A percentile compares a stretch with the other conserved stretches of the same genome.
Conservation (phyloP, 2,113 vertebrate genomes). For the Osmerus eperlanus region DNA sequence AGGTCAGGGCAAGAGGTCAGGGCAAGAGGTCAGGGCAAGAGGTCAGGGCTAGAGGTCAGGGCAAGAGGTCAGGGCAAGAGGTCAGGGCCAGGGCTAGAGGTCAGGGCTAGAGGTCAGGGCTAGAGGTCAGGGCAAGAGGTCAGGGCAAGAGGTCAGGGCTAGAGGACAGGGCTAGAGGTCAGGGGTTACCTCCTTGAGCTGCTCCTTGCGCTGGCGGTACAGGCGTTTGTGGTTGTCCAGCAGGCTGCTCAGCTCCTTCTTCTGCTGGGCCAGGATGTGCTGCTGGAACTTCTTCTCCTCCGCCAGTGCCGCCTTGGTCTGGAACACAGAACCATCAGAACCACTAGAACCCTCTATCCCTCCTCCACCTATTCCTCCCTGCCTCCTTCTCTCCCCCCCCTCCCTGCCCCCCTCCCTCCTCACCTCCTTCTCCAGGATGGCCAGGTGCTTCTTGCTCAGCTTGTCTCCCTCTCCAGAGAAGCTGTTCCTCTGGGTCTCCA, state of each 20-base stretch:
- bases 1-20: background rate
- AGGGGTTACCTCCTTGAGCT: slow-evolving; percentile 84
- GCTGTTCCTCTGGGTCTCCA: slow-evolving; percentile 85
- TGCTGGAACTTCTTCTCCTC: slow-evolving; percentile 94
- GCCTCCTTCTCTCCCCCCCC: no score
- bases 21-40: background rate
- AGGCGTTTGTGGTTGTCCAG: slow-evolving; percentile 86
- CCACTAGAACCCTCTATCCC: no score
- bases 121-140: background rate
- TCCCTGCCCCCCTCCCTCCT: slow-evolving; percentile 2
- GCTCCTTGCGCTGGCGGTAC: slow-evolving; percentile 88
- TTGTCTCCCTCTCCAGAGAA: slow-evolving; percentile 85
- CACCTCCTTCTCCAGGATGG: slow-evolving; percentile 85
- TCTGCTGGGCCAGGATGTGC: slow-evolving; percentile 87
- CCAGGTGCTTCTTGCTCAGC: slow-evolving; percentile 81
- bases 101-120: background rate
- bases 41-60: background rate
- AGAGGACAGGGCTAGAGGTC: background rate
- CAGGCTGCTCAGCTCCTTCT: slow-evolving; percentile 84
- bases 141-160: background rate
- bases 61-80: background rate
- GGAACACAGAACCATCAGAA: background rate
- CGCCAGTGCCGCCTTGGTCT: slow-evolving; percentile 75
- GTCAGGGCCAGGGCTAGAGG: background rate
- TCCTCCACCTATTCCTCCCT: no score